Base-by-base conservation (phyloP, 2,113 vertebrate genomes). In the Sinocyclocheilus rhinocerous region DNA sequence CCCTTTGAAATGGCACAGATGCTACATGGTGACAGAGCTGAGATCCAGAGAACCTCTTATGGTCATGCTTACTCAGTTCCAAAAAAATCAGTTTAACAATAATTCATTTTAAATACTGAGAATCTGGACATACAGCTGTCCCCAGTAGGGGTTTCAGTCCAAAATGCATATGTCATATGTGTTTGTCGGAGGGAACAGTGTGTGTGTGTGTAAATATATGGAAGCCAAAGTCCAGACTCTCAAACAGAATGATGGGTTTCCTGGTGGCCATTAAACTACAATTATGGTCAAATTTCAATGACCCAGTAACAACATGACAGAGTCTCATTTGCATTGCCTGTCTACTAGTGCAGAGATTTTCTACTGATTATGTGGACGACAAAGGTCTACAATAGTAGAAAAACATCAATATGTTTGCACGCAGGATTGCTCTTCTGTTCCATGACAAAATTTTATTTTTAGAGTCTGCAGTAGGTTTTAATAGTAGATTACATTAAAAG, bases 1-100 rank as follows among this genome's bases (percentile, higher is more conserved):
- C 80, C 50, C 80, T 52, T 69, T 70, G 63, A 82, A 82, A 52
- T 82, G 26, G 24, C 81, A 70, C 45, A 82, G 24, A 82, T 52
- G 45, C 45, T 69, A 22, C 24, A n/a, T 69, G 45, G 11, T 50
- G 65, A 82, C 26, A 82, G 61, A 33, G 13, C 39, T 67, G 20
- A 26, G 18, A 70, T 81, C 57, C 77, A 65, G 2, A 65, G 15
- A 81, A 6, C 39, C 78, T 42, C 22, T 16, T 63, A 63, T 61
- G 36, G 15, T 67, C 59, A 42, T 18, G 57, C 8, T 81, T 42
- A 48, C 36, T 52, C 5, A 48, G 6, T 52, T 24, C 24, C 36
- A 33, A 69, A 20, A 52, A 42, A 39, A 10, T 26, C 55, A 15
- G n/a, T 48, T 42, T 42, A 8, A 9, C 42, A 42, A 42, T 42